A percentile compares a stretch with the other conserved stretches of the same genome.
Conservation (phyloP, 1,140 invertebrate genomes). For the Gonioctena quinquepunctata region DNA sequence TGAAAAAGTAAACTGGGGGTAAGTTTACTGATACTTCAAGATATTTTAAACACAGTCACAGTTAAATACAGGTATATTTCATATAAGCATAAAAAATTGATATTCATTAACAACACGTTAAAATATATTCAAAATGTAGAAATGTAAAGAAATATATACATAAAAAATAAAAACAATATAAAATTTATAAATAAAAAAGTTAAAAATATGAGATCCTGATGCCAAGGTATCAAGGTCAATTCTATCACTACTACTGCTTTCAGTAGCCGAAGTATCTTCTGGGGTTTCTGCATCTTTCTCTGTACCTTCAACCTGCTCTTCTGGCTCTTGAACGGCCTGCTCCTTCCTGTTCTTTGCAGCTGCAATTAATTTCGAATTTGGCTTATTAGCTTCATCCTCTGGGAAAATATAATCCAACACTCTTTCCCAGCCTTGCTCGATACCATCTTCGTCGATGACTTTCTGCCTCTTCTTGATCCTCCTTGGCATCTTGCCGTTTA, state of each 20-base stretch:
- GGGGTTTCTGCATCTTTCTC: background rate
- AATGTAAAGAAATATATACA: too few species aligned
- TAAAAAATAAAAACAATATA: too few species aligned
- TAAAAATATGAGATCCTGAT: too few species aligned
- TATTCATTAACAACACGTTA: too few species aligned
- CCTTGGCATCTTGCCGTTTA: conserved; percentile 88
- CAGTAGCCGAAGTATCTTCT: background rate
- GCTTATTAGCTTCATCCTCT: conserved; percentile 91
- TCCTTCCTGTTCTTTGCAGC: conserved; percentile 96
- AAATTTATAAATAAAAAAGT: too few species aligned
- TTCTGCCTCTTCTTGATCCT: conserved; percentile 94
- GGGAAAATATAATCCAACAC: conserved; percentile 99
- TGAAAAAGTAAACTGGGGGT: too few species aligned
- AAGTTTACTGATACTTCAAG: too few species aligned
- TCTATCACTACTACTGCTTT: background rate
- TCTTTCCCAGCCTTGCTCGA: conserved; percentile 98
- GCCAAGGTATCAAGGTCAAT: too few species aligned
- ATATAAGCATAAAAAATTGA: too few species aligned
- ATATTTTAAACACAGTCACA: too few species aligned
- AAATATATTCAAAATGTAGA: too few species aligned
- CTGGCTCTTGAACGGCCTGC: conserved; percentile 36
- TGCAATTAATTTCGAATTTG: conserved; percentile 92
- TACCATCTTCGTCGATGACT: conserved; percentile 90
- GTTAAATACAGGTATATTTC: too few species aligned
- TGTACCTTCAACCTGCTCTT: background rate